Evolutionary conservation across 2,797 vertebrate genomes (phyloP), one percentile per base, ranked within the genome.

Genomic region (Poeciliopsis paucimaculata): DNA sequence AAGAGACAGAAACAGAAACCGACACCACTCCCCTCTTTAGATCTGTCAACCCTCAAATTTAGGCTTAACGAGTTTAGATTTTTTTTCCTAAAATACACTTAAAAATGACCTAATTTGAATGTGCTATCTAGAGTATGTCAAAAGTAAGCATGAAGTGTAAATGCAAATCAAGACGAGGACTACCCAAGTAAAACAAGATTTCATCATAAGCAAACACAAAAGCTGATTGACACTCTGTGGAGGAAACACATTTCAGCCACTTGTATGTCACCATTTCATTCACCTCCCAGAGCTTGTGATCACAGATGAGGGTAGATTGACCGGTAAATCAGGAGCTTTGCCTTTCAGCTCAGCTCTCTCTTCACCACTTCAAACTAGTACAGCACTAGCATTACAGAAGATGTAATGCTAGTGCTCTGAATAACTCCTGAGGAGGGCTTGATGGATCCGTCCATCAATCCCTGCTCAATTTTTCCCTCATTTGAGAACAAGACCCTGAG

Each of bases 1-100:
- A 86, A 72, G 76, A 86, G 83, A 85, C 55, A 45, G 43, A 89
- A 81, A 88, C 77, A 74, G 76, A 77, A 73, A 77, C 49, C 2
- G 47, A 77, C 71, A 64, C 51, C 43, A 20, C 43, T 28, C 39
- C 75, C 36, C 73, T 77, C 36, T 84, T 81, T 76, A 68, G 73
- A 46, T 82, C 77, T 64, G 78, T 51, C 23, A 53, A 55, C 8
- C 13, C 26, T 47, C 62, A 77, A 46, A 68, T 49, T 41, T 70
- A 70, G 36, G 4, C 66, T 70, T 26, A 11, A 41, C 12, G 5
- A 4, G 55, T 11, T n/a, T 51, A 23, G 49, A 51, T 55, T 26
- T 41, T n/a, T 70, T 26, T 70, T 13, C 15, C 39, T 70, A 13
- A 7, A 70, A 39, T 43, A 70, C 39, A 43, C 62, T 43, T n/a